A percentile compares a stretch with the other conserved stretches of the same genome.
Conservation (phyloP, 2,113 vertebrate genomes). For the Rhynchopsitta pachyrhyncha region DNA sequence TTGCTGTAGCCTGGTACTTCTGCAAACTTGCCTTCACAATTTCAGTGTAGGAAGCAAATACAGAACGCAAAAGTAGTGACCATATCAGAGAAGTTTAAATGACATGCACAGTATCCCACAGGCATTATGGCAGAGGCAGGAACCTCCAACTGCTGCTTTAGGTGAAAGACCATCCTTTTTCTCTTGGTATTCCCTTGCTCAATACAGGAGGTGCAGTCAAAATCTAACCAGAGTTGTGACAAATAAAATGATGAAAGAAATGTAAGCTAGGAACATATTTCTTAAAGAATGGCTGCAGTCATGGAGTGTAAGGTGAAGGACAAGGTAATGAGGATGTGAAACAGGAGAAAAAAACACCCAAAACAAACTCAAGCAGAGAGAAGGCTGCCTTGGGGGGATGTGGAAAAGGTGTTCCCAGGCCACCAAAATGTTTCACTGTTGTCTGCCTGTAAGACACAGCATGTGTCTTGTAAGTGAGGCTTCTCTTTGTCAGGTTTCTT, state of each 20-base stretch:
- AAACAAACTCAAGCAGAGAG: not conserved
- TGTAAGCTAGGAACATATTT: not conserved
- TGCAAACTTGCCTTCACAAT: not conserved
- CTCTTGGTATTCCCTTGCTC: not conserved
- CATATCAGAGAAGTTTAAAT: not conserved
- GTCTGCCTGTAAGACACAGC: accelerated
- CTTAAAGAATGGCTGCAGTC: not conserved
- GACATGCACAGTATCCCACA: not conserved
- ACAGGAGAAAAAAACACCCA: not conserved
- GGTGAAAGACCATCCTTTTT: not conserved
- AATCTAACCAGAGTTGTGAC: not conserved
- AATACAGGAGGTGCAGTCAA: not conserved
- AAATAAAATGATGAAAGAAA: not conserved
- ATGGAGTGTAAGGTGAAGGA: not conserved
- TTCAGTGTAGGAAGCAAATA: not conserved
- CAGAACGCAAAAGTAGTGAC: not conserved
- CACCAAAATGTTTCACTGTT: not conserved
- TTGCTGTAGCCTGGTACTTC: not conserved
- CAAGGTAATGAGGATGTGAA: not conserved
- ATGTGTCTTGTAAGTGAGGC: not conserved
- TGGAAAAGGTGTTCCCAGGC: not conserved
- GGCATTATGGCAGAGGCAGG: not conserved
- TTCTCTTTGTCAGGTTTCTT: not conserved
- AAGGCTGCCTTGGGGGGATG: not conserved
- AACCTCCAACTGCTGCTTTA: not conserved